A percentile compares a stretch with the other conserved stretches of the same genome.
Evolutionary conservation across 1,140 invertebrate genomes (phyloP).

Genomic region (Laupala kohalensis): DNA sequence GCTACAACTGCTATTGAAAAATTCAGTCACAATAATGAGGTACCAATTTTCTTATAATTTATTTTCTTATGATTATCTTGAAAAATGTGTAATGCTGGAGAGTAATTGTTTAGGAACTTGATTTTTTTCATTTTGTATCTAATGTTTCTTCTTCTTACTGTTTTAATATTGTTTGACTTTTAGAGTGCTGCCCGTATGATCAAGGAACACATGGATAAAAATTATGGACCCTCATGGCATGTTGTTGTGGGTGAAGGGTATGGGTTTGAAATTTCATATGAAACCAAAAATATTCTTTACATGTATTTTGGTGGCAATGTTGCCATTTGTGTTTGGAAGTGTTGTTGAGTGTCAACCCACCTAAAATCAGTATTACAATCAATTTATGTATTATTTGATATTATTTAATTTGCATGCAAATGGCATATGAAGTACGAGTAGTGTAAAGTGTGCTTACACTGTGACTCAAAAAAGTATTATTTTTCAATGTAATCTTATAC

Average conservation of each 20-base stretch:
- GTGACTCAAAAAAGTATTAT: no score
- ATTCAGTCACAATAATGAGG: conserved; percentile 69
- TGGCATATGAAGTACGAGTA: no score
- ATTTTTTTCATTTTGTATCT: conserved; percentile 2
- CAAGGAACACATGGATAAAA: conserved; percentile 88
- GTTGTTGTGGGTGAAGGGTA: conserved; percentile 86
- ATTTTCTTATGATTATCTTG: no score
- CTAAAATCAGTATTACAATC: no score
- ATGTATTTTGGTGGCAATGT: conserved; percentile 86
- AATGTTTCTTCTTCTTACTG: not conserved
- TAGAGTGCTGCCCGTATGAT: conserved; percentile 72
- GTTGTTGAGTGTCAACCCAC: no score
- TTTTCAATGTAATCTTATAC: no score
- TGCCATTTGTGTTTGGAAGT: conserved; percentile 84
- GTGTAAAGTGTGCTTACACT: no score
- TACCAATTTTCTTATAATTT: conserved; percentile 23
- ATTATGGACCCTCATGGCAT: conserved; percentile 86
- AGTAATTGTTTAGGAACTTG: no score
- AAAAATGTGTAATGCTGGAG: no score
- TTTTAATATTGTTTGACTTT: conserved; percentile 14
- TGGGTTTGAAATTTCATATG: conserved; percentile 84
- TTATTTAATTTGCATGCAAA: no score
- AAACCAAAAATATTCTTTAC: conserved; percentile 77
- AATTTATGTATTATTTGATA: no score
- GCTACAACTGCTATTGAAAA: conserved; percentile 87